Evolutionary conservation across 1,140 invertebrate species (phyloP).

Genomic region (Parasteatoda tepidariorum): DNA sequence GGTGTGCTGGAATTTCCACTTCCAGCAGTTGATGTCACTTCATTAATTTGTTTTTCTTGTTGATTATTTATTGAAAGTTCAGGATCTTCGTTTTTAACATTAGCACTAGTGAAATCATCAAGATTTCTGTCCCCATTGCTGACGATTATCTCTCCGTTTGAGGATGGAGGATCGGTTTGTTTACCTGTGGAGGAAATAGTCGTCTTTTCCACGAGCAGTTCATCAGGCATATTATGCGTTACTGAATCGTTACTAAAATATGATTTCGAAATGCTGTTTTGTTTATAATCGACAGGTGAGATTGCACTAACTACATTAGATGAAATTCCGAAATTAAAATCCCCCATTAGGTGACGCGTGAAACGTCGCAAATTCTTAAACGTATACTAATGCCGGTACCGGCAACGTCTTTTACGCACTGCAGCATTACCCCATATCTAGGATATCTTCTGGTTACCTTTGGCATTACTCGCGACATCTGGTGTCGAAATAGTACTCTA

Average conservation of each 20-base stretch:
- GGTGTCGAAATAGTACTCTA: constrained; percentile 29
- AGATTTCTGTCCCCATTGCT: constrained; percentile 63
- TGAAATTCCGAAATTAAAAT: constrained; percentile 69
- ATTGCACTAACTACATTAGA: constrained; percentile 66
- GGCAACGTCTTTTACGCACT: constrained; percentile 50
- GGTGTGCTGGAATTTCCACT: constrained; percentile 61
- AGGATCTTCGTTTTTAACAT: constrained; percentile 64
- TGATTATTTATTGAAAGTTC: constrained; percentile 44
- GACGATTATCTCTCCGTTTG: constrained; percentile 62
- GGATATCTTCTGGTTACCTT: constrained; percentile 44
- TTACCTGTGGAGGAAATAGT: constrained; percentile 30
- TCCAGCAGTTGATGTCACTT: constrained; percentile 24
- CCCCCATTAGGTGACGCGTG: constrained; percentile 69
- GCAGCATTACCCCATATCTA: constrained; percentile 47
- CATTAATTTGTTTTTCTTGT: constrained; percentile 48
- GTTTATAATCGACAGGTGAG: constrained; percentile 69
- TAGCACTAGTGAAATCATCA: constrained; percentile 52
- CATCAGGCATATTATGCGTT: constrained; percentile 74
- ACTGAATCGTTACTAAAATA: constrained; percentile 67
- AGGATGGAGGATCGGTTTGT: constrained; percentile 46
- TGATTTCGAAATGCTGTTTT: constrained; percentile 66
- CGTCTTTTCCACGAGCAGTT: constrained; percentile 67
- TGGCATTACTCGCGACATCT: constrained; percentile 47
- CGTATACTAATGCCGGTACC: constrained; percentile 1
- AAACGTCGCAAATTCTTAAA: neutral